Conservation (phyloP, 1,140 invertebrate species). For the Danaus plexippus region DNA sequence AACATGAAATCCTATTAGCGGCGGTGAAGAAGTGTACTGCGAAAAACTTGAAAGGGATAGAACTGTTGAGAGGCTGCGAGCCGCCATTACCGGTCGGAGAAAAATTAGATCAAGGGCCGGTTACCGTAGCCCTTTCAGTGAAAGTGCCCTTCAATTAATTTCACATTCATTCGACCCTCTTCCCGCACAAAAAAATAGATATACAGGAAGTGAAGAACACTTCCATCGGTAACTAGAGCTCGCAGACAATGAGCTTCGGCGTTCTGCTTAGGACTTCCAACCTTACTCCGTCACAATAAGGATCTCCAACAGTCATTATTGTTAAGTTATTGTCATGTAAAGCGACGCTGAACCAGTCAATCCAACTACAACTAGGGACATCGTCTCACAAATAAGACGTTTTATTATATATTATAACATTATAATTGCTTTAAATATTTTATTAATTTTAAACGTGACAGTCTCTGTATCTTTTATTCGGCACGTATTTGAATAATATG, state of each 20-base stretch:
- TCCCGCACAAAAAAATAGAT: slow-evolving; percentile 46
- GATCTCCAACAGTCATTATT: slow-evolving; percentile 2
- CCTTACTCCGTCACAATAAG: neutral
- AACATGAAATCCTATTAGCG: too few relatives aligned
- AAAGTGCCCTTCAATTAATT: slow-evolving; percentile 60
- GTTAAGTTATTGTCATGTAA: slow-evolving; percentile 17
- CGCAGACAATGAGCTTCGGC: slow-evolving; percentile 28
- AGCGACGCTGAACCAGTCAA: slow-evolving; percentile 28
- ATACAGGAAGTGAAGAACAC: slow-evolving; percentile 40
- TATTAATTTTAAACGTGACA: too few relatives aligned
- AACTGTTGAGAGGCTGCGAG: too few relatives aligned
- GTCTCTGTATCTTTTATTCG: too few relatives aligned
- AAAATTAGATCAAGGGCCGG: slow-evolving; percentile 50
- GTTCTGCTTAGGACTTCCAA: slow-evolving; percentile 7
- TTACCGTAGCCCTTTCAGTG: slow-evolving; percentile 41
- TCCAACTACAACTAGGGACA: slow-evolving; percentile 35
- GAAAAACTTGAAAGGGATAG: too few relatives aligned
- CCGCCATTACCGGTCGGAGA: slow-evolving; percentile 18
- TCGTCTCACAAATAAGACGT: slow-evolving; percentile 32
- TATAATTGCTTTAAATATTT: too few relatives aligned
- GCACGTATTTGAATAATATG: too few relatives aligned
- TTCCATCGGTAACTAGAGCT: slow-evolving; percentile 27
- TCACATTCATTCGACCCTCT: slow-evolving; percentile 57
- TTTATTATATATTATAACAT: slow-evolving; percentile 20
- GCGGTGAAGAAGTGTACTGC: too few relatives aligned